Percentiles rank a stretch among this genome's conserved stretches.
Conservation (phyloP, 2,797 vertebrate species). For the Hirundo rustica region DNA sequence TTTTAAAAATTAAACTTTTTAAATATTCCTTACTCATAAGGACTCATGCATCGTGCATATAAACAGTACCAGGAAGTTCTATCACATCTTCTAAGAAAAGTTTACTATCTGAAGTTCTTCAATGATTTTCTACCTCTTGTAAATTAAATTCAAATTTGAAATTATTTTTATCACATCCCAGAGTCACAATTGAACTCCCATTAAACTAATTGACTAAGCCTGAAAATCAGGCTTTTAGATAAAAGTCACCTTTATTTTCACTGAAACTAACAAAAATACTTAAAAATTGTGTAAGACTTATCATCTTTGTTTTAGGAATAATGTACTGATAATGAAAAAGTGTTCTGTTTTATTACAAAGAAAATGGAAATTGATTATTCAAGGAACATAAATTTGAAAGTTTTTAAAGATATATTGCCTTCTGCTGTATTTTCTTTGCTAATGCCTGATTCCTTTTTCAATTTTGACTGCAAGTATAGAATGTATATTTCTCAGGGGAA, state of each 20-base stretch:
- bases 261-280: neutral
- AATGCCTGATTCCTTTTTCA: neutral
- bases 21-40: neutral
- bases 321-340: neutral
- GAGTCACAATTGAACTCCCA: neutral
- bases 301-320: neutral
- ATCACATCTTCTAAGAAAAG: neutral
- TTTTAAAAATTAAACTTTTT: too few species aligned
- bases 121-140: neutral
- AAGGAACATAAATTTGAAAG: neutral
- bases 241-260: neutral
- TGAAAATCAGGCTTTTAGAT: neutral
- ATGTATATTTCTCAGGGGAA: neutral
- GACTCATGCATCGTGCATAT: neutral
- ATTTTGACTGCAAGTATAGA: neutral
- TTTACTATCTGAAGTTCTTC: neutral
- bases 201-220: neutral
- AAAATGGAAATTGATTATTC: neutral
- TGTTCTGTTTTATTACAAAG: neutral
- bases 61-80: neutral
- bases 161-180: neutral
- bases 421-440: neutral
- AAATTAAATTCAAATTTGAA: conserved; percentile 41
- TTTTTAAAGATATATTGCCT: neutral
- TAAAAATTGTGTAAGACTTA: neutral